Base-by-base conservation (phyloP, 2,113 vertebrate genomes). In the Callorhinus ursinus region DNA sequence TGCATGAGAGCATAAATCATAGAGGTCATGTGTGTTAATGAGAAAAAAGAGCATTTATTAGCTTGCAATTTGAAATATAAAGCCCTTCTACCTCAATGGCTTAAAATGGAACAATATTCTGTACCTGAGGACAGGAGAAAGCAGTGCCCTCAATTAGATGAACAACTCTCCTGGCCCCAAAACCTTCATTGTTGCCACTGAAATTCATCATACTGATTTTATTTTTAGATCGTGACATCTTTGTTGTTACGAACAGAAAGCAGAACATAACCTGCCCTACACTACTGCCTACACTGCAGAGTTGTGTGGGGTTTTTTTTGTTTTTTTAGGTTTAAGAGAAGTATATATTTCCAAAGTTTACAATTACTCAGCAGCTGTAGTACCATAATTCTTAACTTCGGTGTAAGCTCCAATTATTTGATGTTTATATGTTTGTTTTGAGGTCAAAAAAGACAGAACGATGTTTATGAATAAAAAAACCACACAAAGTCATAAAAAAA, bases 1-100 rank as follows among this genome's bases (percentile, higher is more conserved):
- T 92, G 63, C 53, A 55, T n/a, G 19, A 69, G 71, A 92, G 80
- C 67, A 79, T 55, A 95, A 90, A 96, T 97, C 95, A 86, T 51
- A 97, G 95, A 97, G 97, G 96, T 98, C 97, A 90, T 57, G 74
- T 3, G 81, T 97, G 97, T 97, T 97, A 97, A 98, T 98, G 97
- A 98, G 97, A 95, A 97, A 97, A 97, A 97, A 90, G 96, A 96
- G 80, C 90, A 96, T 94, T 97, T 93, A 97, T 97, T 97, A 97
- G 92, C 83, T 93, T 94, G 81, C 76, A 93, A 96, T 96, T 98
- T 96, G 88, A 97, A 96, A 93, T 82, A 92, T 79, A 97, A 97
- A 97, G 76, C 49, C 49, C 51, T 77, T 93, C 57, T 97, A 87
- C 72, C 92, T 92, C 74, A 22, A 76, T 85, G 14, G 65, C 71